These are phyloP conservation scores for Panthera leo DNA, from an alignment of 2,113 vertebrate genomes.

Conservation along the genomic window DNA sequence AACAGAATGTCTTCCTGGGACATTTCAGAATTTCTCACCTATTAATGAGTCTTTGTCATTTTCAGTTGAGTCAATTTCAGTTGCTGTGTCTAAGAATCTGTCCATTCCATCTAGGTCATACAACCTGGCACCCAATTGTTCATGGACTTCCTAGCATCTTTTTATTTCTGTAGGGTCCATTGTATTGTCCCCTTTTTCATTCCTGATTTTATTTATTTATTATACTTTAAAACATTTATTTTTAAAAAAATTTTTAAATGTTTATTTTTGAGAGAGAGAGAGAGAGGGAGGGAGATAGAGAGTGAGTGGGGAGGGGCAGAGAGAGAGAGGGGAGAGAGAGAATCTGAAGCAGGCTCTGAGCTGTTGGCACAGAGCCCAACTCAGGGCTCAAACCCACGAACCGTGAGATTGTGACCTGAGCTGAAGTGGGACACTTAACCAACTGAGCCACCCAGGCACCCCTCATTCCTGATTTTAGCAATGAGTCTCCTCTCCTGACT, in stretches of 20 bases:
- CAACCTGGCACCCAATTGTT: not conserved
- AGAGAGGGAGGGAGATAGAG: too few species aligned
- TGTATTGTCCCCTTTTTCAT: not conserved
- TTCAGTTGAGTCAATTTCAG: not conserved
- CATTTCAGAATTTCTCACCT: not conserved
- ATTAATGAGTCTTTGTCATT: not conserved
- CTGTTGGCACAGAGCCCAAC: too few species aligned
- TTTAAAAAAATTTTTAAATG: too few species aligned
- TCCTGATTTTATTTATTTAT: not conserved
- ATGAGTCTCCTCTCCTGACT: not conserved
- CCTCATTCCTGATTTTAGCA: not conserved
- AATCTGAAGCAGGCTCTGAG: too few species aligned
- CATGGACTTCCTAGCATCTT: not conserved
- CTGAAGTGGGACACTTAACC: too few species aligned
- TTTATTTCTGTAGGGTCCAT: not conserved
- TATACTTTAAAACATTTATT: too few species aligned
- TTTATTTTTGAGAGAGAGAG: too few species aligned
- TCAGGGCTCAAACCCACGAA: too few species aligned
- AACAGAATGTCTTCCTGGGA: not conserved
- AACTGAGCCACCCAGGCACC: too few species aligned
- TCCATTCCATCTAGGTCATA: not conserved
- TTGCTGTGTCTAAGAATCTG: not conserved
- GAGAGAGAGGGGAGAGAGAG: too few species aligned
- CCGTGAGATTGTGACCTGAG: too few species aligned
- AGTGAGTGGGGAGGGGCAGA: too few species aligned